Evolutionary conservation across 2,888 invertebrate species (phyloP).

Genomic region (Nycteola revayana): DNA sequence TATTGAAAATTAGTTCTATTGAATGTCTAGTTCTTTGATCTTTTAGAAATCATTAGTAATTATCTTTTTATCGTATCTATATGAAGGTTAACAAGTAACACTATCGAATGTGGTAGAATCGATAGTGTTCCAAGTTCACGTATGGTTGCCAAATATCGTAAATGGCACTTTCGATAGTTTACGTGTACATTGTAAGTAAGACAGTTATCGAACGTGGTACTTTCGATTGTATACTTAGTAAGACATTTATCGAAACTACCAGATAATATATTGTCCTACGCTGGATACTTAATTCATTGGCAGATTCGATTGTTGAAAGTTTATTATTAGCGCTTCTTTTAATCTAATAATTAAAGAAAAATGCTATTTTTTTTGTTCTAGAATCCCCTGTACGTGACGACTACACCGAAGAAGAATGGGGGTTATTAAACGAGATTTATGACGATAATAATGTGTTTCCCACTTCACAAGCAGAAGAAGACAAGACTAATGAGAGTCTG

Average conservation of each 20-base stretch:
- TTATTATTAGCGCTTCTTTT: slow-evolving; percentile 1
- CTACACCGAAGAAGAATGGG: slow-evolving; percentile 1
- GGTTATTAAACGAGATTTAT: background rate
- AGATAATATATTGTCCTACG: slow-evolving; percentile 1
- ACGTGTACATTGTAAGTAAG: no score
- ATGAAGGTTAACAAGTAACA: background rate
- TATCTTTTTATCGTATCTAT: background rate
- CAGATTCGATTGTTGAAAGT: slow-evolving; percentile 1
- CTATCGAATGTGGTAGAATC: slow-evolving; percentile 1
- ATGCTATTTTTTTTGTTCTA: background rate
- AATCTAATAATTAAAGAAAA: background rate
- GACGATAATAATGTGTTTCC: no score
- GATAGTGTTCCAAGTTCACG: background rate
- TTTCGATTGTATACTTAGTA: no score
- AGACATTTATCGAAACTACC: slow-evolving; percentile 2
- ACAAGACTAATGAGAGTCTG: no score
- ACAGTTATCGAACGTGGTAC: no score
- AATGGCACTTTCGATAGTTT: slow-evolving; percentile 4
- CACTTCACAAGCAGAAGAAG: no score
- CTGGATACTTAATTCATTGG: background rate
- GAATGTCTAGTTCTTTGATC: background rate
- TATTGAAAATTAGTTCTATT: background rate
- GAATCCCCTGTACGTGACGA: slow-evolving; percentile 1
- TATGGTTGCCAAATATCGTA: background rate
- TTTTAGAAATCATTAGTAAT: background rate